Percentiles rank a stretch among this genome's conserved stretches.
phyloP scores from a whole-genome alignment of 2,113 vertebrate genomes.

The Antechinus flavipes region DNA sequence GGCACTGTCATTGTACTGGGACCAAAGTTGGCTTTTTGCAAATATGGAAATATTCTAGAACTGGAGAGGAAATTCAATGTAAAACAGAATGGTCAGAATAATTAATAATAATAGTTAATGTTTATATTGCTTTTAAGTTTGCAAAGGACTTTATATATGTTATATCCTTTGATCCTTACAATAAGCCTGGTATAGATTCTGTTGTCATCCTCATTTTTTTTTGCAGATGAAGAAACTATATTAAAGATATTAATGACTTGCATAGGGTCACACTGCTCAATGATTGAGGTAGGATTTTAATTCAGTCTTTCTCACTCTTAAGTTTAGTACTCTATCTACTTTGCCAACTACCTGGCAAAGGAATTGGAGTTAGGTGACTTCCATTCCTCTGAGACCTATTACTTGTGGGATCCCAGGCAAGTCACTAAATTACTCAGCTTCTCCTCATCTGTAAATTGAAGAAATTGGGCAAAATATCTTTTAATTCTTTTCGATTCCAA shows the following conservation, averaged over 20 bases:
- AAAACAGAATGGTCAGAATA: not conserved
- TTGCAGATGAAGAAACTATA: not conserved
- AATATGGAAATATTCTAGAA: not conserved
- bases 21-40: not conserved
- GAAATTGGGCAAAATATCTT: not conserved
- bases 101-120: not conserved
- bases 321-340: not conserved
- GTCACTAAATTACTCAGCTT: not conserved
- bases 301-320: not conserved
- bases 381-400: not conserved
- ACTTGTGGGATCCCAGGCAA: not conserved
- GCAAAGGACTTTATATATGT: not conserved
- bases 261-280: not conserved
- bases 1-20: not conserved
- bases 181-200: not conserved
- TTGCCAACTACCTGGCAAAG: not conserved
- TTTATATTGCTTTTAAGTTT: not conserved
- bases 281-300: not conserved
- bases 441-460: not conserved
- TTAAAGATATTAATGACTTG: not conserved
- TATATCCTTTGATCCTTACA: not conserved
- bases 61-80: not conserved
- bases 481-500: not conserved
- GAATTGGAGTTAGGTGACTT: not conserved
- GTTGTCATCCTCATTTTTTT: not conserved